Conservation (phyloP, 1,140 invertebrate genomes). For the Acromyrmex charruanus region DNA sequence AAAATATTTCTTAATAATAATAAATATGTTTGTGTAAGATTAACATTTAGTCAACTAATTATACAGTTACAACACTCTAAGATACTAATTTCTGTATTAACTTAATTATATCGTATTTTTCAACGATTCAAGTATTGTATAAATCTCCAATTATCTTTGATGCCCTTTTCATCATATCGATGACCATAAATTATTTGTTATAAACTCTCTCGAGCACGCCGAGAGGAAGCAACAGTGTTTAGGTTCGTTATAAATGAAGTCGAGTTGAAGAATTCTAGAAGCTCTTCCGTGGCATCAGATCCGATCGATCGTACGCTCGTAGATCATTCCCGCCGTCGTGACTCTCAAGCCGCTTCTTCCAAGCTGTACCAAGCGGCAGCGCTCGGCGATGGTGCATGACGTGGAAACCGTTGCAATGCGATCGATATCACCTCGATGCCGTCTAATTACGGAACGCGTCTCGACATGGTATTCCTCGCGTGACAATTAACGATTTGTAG, state of each 20-base stretch:
- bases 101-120: neutral
- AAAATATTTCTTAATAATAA: neutral
- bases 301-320: slow-evolving; percentile 72
- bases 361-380: slow-evolving; percentile 42
- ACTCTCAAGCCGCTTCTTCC: slow-evolving; percentile 59
- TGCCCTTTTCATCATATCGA: neutral
- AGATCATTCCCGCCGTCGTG: slow-evolving; percentile 73
- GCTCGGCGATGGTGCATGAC: slow-evolving; percentile 32
- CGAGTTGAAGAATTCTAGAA: slow-evolving; percentile 50
- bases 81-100: neutral
- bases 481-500: slow-evolving; percentile 83
- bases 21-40: neutral
- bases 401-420: slow-evolving; percentile 58
- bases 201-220: neutral
- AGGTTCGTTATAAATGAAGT: slow-evolving; percentile 42
- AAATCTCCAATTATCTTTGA: neutral
- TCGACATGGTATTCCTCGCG: slow-evolving; percentile 75
- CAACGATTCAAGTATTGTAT: neutral
- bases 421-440: slow-evolving; percentile 75
- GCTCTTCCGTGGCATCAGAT: slow-evolving; percentile 67
- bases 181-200: neutral
- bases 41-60: neutral
- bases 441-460: slow-evolving; percentile 77
- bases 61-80: neutral
- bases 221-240: neutral